A percentile compares a stretch with the other conserved stretches of the same genome.
Evolutionary conservation across 2,888 invertebrate genomes (phyloP).

Genomic region (Dysmachus trigonus): DNA sequence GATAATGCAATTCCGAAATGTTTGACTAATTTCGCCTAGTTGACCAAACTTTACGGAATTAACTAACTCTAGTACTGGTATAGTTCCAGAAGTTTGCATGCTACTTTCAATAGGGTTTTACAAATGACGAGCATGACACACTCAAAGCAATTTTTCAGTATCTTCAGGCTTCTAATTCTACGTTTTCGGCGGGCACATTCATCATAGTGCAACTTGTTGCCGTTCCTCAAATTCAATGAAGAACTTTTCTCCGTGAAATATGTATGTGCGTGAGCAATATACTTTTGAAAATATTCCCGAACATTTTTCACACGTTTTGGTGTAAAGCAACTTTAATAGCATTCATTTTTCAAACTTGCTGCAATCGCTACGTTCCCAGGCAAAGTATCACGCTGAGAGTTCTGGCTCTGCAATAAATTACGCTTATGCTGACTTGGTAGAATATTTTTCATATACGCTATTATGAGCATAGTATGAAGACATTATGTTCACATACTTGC

Average conservation of each 20-base stretch:
- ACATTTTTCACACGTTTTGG: neutral
- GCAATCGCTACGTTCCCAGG: neutral
- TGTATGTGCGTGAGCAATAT: neutral
- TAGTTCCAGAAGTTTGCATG: neutral
- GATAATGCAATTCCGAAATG: neutral
- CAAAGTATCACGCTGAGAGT: neutral
- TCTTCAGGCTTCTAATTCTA: neutral
- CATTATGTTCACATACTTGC: neutral
- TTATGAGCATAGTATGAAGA: neutral
- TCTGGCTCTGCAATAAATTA: neutral
- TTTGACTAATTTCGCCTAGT: neutral
- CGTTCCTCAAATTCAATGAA: neutral
- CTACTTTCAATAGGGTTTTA: neutral
- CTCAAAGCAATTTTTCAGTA: neutral
- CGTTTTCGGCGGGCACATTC: neutral
- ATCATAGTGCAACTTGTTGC: conserved; percentile 7
- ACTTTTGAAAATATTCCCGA: neutral
- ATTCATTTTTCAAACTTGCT: neutral
- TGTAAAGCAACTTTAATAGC: neutral
- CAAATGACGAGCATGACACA: neutral
- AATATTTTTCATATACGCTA: neutral
- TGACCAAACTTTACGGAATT: too few relatives aligned
- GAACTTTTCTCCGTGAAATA: neutral
- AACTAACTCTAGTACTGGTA: neutral
- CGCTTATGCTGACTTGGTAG: neutral